Evolutionary conservation across 2,888 invertebrate species (phyloP).

Genomic region (Horisme vitalbata): DNA sequence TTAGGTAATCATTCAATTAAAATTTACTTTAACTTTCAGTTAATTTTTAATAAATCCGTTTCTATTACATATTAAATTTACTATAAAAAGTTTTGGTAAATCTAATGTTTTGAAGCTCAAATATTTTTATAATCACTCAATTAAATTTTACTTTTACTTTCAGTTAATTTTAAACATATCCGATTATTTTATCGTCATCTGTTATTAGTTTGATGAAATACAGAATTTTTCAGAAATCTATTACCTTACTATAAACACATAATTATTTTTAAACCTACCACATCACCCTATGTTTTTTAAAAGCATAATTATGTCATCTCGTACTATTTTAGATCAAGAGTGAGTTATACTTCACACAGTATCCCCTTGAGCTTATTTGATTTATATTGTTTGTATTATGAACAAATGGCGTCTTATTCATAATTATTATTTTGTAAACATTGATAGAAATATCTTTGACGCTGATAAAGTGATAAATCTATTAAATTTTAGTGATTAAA

Average conservation of each 20-base stretch:
- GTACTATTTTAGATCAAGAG: slow-evolving; percentile 22
- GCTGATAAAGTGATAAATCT: background rate
- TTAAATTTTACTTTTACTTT: too few species aligned
- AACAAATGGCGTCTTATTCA: slow-evolving; percentile 19
- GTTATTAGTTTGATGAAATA: background rate
- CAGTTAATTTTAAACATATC: too few species aligned
- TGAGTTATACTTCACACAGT: slow-evolving; percentile 20
- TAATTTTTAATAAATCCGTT: too few species aligned
- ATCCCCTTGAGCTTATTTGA: slow-evolving; percentile 28
- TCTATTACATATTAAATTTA: too few species aligned
- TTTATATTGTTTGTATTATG: slow-evolving; percentile 31
- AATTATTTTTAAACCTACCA: slow-evolving; percentile 9
- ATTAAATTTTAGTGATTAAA: background rate
- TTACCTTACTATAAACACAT: background rate
- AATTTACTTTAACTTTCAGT: too few species aligned
- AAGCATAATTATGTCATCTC: slow-evolving; percentile 32
- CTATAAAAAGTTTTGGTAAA: too few species aligned
- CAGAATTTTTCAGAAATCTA: background rate
- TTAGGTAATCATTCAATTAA: too few species aligned
- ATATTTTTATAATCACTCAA: too few species aligned
- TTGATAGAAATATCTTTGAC: slow-evolving; percentile 9
- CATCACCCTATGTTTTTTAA: slow-evolving; percentile 24
- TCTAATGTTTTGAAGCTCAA: too few species aligned
- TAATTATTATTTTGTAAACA: slow-evolving; percentile 18
- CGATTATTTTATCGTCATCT: too few species aligned